Percentiles rank a stretch among this genome's conserved stretches.
Conservation (phyloP, 2,888 invertebrate species). For the Cheilosia grossa region DNA sequence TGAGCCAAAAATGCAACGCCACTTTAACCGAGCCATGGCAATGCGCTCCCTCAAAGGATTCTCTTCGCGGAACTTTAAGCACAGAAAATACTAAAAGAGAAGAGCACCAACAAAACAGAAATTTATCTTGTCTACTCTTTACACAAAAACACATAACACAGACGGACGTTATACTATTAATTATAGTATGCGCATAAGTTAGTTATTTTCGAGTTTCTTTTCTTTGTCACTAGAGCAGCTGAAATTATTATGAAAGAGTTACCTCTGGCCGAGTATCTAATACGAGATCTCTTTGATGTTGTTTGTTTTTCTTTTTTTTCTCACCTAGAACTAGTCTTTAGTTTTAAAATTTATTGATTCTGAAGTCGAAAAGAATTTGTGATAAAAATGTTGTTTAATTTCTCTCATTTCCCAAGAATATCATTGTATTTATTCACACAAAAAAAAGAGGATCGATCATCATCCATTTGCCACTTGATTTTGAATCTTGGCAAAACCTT, state of each 20-base stretch:
- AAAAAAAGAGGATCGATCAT: not conserved
- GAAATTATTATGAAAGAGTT: conserved; percentile 40
- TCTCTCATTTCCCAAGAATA: conserved; percentile 60
- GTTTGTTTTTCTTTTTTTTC: conserved; percentile 13
- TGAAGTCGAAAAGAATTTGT: conserved; percentile 64
- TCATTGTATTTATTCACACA: conserved; percentile 27
- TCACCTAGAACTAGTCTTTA: conserved; percentile 57
- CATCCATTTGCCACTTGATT: conserved; percentile 32
- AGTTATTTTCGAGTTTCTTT: conserved; percentile 66
- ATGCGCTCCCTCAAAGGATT: conserved; percentile 91
- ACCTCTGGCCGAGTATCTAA: conserved; percentile 55
- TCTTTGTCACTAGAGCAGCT: conserved; percentile 56
- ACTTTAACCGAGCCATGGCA: conserved; percentile 95
- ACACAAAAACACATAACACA: conserved; percentile 62
- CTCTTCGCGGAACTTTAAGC: conserved; percentile 77
- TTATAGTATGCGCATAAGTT: conserved; percentile 67
- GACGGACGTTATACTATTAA: conserved; percentile 57
- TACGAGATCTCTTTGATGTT: conserved; percentile 59
- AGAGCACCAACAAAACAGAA: conserved; percentile 37
- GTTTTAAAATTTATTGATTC: conserved; percentile 57
- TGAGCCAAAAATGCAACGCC: conserved; percentile 89
- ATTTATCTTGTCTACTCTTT: conserved; percentile 47
- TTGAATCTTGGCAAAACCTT: conserved; percentile 29
- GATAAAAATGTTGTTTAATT: conserved; percentile 52
- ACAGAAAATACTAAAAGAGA: conserved; percentile 77